Percentiles rank a stretch among this genome's conserved stretches.
phyloP scores from a whole-genome alignment of 92 coral and sea anemone species.

The Palythoa heliodiscus region DNA sequence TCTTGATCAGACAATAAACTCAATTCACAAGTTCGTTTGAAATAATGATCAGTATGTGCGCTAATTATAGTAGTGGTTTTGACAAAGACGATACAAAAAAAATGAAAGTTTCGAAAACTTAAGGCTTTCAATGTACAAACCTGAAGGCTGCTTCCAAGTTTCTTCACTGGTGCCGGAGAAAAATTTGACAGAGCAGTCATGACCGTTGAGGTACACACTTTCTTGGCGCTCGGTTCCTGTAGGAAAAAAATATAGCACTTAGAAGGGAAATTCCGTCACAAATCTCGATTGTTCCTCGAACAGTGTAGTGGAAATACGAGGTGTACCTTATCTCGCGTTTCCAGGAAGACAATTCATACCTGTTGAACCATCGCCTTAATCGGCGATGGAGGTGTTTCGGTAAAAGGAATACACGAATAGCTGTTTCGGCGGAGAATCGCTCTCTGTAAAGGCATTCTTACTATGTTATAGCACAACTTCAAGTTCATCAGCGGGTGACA shows the following conservation, averaged over 20 bases:
- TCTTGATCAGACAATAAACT: constrained; percentile 4
- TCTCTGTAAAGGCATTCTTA: constrained; percentile 40
- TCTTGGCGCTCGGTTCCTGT: constrained; percentile 66
- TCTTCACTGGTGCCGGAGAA: constrained; percentile 62
- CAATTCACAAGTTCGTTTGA: not conserved
- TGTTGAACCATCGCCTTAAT: constrained; percentile 34
- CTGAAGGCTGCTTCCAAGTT: constrained; percentile 42
- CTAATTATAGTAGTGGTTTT: constrained; percentile 4
- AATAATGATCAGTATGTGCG: constrained; percentile 15
- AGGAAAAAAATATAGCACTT: constrained; percentile 8
- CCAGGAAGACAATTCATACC: constrained; percentile 37
- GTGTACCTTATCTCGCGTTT: constrained; percentile 15
- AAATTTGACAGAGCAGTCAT: constrained; percentile 49
- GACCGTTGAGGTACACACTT: constrained; percentile 53
- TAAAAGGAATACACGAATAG: constrained; percentile 33
- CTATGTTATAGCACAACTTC: not conserved
- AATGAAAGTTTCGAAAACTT: not conserved
- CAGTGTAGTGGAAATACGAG: constrained; percentile 9
- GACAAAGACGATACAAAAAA: constrained; percentile 6
- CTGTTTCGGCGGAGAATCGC: constrained; percentile 40
- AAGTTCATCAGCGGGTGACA: constrained; percentile 26
- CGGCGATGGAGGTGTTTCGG: constrained; percentile 32
- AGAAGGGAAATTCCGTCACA: constrained; percentile 10
- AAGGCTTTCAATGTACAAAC: not conserved
- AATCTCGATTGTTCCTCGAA: constrained; percentile 22